phyloP scores from a whole-genome alignment of 1,140 invertebrate species.

The Colletes gigas region DNA sequence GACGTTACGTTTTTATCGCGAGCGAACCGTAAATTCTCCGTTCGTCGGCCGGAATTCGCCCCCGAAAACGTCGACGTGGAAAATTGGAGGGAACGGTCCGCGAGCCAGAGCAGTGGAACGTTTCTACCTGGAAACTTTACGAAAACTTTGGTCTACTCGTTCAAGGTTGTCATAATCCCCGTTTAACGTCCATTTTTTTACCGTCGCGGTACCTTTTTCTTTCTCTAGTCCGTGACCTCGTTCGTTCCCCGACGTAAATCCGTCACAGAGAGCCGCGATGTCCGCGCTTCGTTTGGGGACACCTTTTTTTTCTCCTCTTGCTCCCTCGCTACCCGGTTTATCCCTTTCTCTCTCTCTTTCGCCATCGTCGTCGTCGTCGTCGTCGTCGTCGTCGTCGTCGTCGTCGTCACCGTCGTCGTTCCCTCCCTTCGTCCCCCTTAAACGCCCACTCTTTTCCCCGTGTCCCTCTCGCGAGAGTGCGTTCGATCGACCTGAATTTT shows the following conservation, averaged over 20 bases:
- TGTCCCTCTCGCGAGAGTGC: slow-evolving; percentile 65
- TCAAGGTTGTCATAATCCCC: slow-evolving; percentile 60
- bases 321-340: slow-evolving; percentile 19
- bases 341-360: neutral
- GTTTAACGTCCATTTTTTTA: slow-evolving; percentile 47
- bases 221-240: slow-evolving; percentile 67
- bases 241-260: slow-evolving; percentile 65
- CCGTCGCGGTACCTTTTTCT: slow-evolving; percentile 47
- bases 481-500: slow-evolving; percentile 71
- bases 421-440: slow-evolving; percentile 36
- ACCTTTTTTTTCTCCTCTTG: slow-evolving; percentile 55
- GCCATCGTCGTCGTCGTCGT: neutral
- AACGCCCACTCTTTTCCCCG: slow-evolving; percentile 35
- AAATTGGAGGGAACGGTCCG: neutral
- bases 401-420: slow-evolving; percentile 25
- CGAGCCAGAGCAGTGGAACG: neutral
- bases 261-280: slow-evolving; percentile 62
- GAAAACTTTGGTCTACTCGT: slow-evolving; percentile 26
- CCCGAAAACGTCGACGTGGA: neutral
- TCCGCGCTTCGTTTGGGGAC: slow-evolving; percentile 62
- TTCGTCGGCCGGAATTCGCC: neutral
- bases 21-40: no score
- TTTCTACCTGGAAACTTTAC: slow-evolving; percentile 27
- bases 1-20: no score
- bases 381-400: neutral